Evolutionary conservation across 2,113 vertebrate genomes (phyloP).

Genomic region (Neotragus pygmaeus): DNA sequence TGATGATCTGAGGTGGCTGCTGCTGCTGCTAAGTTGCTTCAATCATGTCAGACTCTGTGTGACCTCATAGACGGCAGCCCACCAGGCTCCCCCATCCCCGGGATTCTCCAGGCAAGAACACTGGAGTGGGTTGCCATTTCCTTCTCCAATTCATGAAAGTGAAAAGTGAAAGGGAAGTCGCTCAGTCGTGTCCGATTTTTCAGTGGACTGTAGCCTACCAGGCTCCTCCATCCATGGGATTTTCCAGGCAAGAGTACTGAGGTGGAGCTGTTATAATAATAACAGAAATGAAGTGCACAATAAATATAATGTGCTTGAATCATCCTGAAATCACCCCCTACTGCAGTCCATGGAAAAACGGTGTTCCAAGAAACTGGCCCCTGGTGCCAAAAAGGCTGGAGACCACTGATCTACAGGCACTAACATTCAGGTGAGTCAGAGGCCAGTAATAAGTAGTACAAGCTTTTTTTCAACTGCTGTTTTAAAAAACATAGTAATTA

Average conservation of each 20-base stretch:
- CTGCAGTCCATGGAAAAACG: background rate
- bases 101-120: too few species aligned
- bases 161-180: too few species aligned
- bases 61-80: too few species aligned
- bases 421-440: slow-evolving; percentile 50
- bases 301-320: background rate
- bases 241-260: background rate
- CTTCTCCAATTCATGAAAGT: too few species aligned
- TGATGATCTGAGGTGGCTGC: background rate
- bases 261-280: background rate
- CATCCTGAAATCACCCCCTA: background rate
- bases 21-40: too few species aligned
- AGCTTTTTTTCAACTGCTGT: slow-evolving; percentile 41
- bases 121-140: too few species aligned
- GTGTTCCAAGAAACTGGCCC: background rate
- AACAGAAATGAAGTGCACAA: background rate
- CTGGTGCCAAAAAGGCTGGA: background rate
- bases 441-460: slow-evolving; percentile 32
- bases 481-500: slow-evolving; percentile 59
- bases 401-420: background rate
- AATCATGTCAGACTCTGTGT: accelerated
- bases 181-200: too few species aligned
- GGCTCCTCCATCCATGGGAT: background rate
- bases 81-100: too few species aligned
- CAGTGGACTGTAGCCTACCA: too few species aligned